Conservation (phyloP, 1,140 invertebrate genomes). For the Aphidius gifuensis region DNA sequence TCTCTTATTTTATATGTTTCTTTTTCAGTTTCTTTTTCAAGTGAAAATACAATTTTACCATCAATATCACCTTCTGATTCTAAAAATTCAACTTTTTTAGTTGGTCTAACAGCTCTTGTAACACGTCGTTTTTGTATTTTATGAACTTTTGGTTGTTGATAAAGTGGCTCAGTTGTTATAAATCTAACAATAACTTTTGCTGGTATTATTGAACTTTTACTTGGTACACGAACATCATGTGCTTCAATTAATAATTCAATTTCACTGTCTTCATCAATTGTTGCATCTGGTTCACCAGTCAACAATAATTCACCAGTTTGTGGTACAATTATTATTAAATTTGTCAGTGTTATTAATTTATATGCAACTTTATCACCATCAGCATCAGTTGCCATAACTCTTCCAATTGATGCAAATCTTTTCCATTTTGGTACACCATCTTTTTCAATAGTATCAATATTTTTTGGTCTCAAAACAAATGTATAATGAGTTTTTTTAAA, state of each 20-base stretch:
- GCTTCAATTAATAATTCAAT: constrained; percentile 71
- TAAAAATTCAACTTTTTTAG: constrained; percentile 87
- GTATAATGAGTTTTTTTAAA: constrained; percentile 76
- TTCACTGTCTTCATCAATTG: constrained; percentile 61
- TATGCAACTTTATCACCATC: constrained; percentile 87
- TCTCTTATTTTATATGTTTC: constrained; percentile 92
- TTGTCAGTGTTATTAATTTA: constrained; percentile 72
- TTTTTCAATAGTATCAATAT: constrained; percentile 55
- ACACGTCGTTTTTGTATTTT: constrained; percentile 75
- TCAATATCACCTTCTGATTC: constrained; percentile 87
- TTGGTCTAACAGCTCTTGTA: constrained; percentile 83
- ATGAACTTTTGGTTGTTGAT: constrained; percentile 54
- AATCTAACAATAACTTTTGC: constrained; percentile 76
- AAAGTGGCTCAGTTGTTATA: constrained; percentile 56
- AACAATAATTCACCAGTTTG: constrained; percentile 87
- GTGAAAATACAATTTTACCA: constrained; percentile 81
- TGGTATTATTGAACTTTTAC: constrained; percentile 64
- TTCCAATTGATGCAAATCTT: constrained; percentile 75
- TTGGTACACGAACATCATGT: constrained; percentile 75
- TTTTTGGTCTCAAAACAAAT: constrained; percentile 66
- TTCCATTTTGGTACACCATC: constrained; percentile 62
- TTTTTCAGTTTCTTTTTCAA: constrained; percentile 87
- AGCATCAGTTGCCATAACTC: constrained; percentile 76
- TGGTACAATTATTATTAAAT: constrained; percentile 80
- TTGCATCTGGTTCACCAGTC: constrained; percentile 64